Percentiles rank a stretch among this genome's conserved stretches.
These are phyloP conservation scores for Synanthedon formicaeformis DNA, from an alignment of 2,888 invertebrate genomes.

Conservation along the genomic window DNA sequence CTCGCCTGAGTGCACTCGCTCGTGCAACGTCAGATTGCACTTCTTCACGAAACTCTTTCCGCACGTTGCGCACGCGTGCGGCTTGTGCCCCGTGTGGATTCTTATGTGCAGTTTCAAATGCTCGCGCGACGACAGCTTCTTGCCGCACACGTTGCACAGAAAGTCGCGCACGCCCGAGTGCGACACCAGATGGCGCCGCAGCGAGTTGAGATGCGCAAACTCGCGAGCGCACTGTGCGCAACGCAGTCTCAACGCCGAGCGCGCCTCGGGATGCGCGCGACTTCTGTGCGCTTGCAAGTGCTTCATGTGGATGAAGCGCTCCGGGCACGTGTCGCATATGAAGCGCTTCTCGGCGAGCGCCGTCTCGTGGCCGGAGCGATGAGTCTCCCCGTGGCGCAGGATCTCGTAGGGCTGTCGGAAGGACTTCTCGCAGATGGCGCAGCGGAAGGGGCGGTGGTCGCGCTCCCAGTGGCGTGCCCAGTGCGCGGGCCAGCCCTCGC, in stretches of 20 bases:
- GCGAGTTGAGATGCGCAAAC: slow-evolving; percentile 65
- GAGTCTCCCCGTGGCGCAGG: slow-evolving; percentile 48
- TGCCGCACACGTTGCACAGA: slow-evolving; percentile 73
- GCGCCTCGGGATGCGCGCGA: slow-evolving; percentile 44
- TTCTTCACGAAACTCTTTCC: slow-evolving; percentile 72
- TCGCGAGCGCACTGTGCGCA: slow-evolving; percentile 52
- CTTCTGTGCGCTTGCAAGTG: slow-evolving; percentile 50
- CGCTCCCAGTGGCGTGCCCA: slow-evolving; percentile 52
- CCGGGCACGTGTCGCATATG: slow-evolving; percentile 58
- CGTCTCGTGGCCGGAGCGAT: slow-evolving; percentile 22
- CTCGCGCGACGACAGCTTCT: slow-evolving; percentile 69
- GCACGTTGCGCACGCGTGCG: slow-evolving; percentile 68
- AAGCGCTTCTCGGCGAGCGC: slow-evolving; percentile 33
- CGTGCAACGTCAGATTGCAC: slow-evolving; percentile 71
- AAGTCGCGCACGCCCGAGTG: slow-evolving; percentile 65
- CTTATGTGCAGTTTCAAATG: slow-evolving; percentile 73
- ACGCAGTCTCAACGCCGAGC: slow-evolving; percentile 41
- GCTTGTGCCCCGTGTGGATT: slow-evolving; percentile 74
- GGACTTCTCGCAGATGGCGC: slow-evolving; percentile 54
- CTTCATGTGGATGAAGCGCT: slow-evolving; percentile 57
- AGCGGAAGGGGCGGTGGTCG: slow-evolving; percentile 53
- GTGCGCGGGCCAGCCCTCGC: slow-evolving; percentile 39
- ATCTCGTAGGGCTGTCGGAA: slow-evolving; percentile 53
- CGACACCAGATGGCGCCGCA: slow-evolving; percentile 57
- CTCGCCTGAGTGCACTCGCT: slow-evolving; percentile 73